Percentiles rank a stretch among this genome's conserved stretches.
These are phyloP conservation scores for Pachycephala philippinensis DNA, from an alignment of 2,113 vertebrate species.

Conservation along the genomic window DNA sequence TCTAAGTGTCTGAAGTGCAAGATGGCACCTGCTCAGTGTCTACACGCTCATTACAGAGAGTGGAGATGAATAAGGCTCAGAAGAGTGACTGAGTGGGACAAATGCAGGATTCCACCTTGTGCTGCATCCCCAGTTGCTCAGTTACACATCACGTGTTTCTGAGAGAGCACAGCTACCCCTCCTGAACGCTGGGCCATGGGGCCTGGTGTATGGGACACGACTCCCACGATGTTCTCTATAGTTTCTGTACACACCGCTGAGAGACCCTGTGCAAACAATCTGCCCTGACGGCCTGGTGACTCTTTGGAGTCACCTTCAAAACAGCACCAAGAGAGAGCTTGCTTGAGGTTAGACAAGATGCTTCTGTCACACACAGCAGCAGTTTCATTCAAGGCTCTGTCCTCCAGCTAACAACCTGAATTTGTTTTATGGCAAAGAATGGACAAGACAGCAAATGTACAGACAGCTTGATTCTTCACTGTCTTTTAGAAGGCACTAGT, in stretches of 20 bases:
- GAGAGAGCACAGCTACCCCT: background rate
- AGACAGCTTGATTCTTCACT: background rate
- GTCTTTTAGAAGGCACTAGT: background rate
- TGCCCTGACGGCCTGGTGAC: background rate
- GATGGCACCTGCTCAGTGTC: background rate
- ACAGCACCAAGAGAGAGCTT: background rate
- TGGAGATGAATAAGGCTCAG: background rate
- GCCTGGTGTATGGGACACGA: rapidly evolving
- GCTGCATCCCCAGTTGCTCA: background rate
- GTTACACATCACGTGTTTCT: background rate
- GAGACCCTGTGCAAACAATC: background rate
- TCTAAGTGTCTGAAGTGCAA: background rate
- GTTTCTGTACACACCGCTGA: background rate
- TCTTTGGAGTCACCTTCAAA: background rate
- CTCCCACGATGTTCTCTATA: rapidly evolving
- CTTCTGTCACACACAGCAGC: background rate
- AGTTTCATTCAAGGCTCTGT: background rate
- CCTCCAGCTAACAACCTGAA: background rate
- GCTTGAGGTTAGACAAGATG: background rate
- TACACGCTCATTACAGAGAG: background rate
- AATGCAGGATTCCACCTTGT: background rate
- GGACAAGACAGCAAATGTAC: background rate
- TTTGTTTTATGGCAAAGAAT: background rate
- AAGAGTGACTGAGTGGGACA: background rate
- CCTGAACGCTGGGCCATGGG: rapidly evolving